Conservation (phyloP, 2,113 vertebrate species). For the Otus sunia region DNA sequence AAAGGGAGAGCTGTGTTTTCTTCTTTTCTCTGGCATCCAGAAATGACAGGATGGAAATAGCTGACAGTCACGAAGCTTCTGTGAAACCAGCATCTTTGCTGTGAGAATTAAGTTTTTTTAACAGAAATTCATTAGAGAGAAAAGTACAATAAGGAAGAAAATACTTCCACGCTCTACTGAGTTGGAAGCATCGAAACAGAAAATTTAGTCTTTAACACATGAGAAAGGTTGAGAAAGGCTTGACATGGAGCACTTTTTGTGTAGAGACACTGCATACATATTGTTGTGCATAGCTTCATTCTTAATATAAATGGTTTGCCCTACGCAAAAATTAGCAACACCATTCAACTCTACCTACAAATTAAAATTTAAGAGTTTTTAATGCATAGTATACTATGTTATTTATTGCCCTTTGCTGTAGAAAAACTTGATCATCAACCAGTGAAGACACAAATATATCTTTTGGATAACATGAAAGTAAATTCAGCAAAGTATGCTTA, state of each 20-base stretch:
- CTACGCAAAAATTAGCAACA: not conserved
- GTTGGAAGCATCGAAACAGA: not conserved
- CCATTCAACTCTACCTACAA: not conserved
- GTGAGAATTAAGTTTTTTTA: not conserved
- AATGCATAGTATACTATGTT: not conserved
- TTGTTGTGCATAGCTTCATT: not conserved
- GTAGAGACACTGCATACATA: not conserved
- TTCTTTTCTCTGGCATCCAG: not conserved
- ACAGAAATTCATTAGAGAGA: not conserved
- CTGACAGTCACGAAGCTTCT: not conserved
- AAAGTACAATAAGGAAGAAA: not conserved
- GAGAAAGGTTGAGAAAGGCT: not conserved
- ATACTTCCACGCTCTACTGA: not conserved
- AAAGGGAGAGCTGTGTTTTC: not conserved
- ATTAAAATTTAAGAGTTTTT: not conserved
- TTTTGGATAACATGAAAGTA: not conserved
- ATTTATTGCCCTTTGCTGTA: not conserved
- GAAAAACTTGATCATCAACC: not conserved
- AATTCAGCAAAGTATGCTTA: not conserved
- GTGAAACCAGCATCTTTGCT: not conserved
- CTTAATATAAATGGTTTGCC: not conserved
- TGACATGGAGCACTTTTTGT: rapidly evolving
- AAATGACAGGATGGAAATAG: not conserved
- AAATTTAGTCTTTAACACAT: not conserved
- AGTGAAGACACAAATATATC: not conserved